Evolutionary conservation across 1,140 invertebrate species (phyloP), one percentile per base, ranked within the genome.

Genomic region (Cotesia chilonis): DNA sequence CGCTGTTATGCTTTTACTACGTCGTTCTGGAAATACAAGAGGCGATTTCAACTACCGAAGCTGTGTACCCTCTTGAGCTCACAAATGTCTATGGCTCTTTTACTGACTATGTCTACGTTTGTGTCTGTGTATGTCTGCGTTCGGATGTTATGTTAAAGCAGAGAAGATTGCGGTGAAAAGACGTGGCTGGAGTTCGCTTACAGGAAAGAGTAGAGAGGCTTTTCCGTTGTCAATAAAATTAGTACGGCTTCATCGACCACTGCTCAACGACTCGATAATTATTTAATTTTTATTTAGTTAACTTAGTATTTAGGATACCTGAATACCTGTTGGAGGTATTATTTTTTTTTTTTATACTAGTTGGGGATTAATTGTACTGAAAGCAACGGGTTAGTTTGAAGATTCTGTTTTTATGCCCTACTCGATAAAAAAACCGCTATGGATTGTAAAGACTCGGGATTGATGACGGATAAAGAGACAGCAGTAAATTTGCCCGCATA

Each of bases 1-100:
- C 76, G 82, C 79, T 81, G 83, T 87, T 85, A 87, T 83, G 81
- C 84, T 87, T 87, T 87, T 87, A 87, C 86, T 84, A 73, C 85
- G 74, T 83, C 81, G 80, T 82, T 85, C 75, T 77, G 77, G 79
- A 83, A 82, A 81, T 79, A 79, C 77, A 71, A 77, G 74, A 72
- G 76, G 74, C 78, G 78, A 80, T 83, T 85, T 79, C 70, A 68
- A 37, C 37, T 47, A 47, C 41, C 5, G 41, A 47, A 1, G 41
- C 10, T 47, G 41, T 47, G 41, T 47, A 47, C 41, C 41, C 41
- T 47, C 41, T 47, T 47, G 41, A 47, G 41, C 41, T 47, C 41
- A 47, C 41, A 10, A 47, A 41, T 38, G 60, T 52, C 47, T 63
- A 71, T 59, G 54, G 36, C 38, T 37, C 61, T 57, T 65, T 66